These are phyloP conservation scores for Enteromius afrohamiltoni DNA, from an alignment of 2,797 vertebrate genomes.

Conservation along the genomic window DNA sequence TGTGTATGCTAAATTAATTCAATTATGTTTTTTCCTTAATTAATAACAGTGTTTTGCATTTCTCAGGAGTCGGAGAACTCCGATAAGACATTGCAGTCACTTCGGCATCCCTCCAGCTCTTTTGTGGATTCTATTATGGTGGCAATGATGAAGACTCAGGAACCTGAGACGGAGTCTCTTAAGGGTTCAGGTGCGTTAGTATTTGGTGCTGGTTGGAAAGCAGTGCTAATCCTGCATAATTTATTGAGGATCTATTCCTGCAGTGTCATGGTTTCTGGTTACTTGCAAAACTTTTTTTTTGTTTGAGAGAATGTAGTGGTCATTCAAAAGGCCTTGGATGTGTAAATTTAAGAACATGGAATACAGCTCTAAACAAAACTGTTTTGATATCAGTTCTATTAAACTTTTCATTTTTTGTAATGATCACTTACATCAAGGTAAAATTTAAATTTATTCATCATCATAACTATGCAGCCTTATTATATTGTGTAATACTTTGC, in stretches of 20 bases:
- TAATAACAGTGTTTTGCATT: background rate
- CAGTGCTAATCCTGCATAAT: background rate
- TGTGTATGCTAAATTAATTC: background rate
- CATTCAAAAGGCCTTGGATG: background rate
- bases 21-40: no score
- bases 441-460: background rate
- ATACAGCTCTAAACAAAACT: background rate
- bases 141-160: constrained; percentile 69
- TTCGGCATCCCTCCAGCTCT: constrained; percentile 53
- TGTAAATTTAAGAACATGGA: background rate
- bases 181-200: constrained; percentile 62
- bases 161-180: constrained; percentile 47
- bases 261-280: constrained; percentile 2
- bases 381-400: background rate
- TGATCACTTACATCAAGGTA: background rate
- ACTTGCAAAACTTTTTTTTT: background rate
- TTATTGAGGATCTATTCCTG: constrained; percentile 11
- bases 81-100: constrained; percentile 11
- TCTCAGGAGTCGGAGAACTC: constrained; percentile 19
- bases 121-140: constrained; percentile 78
- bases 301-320: background rate
- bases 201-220: background rate
- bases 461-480: background rate
- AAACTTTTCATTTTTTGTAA: background rate
- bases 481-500: constrained; percentile 10